phyloP scores from a whole-genome alignment of 2,888 invertebrate genomes.

The Callyntrura guangdongensis region DNA sequence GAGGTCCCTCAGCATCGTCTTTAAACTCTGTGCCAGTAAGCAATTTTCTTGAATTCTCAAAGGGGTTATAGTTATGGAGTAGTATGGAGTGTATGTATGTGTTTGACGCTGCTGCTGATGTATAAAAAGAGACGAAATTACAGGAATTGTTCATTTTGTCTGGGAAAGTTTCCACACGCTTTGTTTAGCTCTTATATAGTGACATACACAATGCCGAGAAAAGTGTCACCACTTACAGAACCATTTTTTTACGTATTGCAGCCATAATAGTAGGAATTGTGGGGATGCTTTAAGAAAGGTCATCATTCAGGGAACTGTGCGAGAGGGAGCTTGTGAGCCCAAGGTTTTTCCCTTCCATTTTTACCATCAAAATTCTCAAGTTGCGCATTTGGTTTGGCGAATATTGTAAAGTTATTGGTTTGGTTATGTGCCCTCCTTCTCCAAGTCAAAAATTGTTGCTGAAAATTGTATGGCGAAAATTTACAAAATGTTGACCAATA shows the following conservation, averaged over 20 bases:
- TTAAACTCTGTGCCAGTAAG: constrained; percentile 75
- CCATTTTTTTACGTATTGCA: not conserved
- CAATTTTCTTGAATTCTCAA: constrained; percentile 73
- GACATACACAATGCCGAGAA: not conserved
- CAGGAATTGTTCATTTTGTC: not conserved
- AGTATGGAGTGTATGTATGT: not conserved
- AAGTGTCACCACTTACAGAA: not conserved
- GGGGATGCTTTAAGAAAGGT: not conserved
- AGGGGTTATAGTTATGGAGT: constrained; percentile 13
- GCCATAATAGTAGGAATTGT: not conserved
- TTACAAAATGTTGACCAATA: not conserved
- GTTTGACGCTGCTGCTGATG: constrained; percentile 67
- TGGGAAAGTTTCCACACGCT: not conserved
- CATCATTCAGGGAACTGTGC: not conserved
- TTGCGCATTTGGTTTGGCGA: not conserved
- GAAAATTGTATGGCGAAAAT: constrained; percentile 27
- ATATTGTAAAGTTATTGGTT: not conserved
- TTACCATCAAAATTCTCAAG: not conserved
- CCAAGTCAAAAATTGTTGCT: not conserved
- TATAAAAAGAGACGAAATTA: not conserved
- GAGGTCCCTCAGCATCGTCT: constrained; percentile 71
- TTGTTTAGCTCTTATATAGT: constrained; percentile 3
- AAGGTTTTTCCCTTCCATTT: not conserved
- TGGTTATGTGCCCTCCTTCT: not conserved
- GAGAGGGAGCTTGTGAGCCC: not conserved